Evolutionary conservation across 1,140 invertebrate genomes (phyloP).

Genomic region (Theocolax elegans): DNA sequence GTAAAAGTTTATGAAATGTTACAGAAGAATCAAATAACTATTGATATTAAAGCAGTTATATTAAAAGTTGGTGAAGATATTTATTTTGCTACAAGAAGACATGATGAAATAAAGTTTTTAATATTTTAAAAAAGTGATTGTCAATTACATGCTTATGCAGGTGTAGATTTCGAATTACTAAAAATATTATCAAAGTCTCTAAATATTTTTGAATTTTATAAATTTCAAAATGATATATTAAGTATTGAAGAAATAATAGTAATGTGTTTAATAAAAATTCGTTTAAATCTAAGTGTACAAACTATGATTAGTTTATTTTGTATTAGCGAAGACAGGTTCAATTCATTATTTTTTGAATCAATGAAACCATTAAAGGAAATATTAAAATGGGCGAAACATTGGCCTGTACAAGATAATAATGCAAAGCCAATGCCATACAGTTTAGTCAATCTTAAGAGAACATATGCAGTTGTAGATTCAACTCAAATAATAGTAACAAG

Average conservation of each 20-base stretch:
- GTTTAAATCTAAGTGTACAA: not conserved
- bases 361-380: not conserved
- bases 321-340: not conserved
- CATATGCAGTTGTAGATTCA: not conserved
- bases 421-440: not conserved
- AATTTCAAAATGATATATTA: not conserved
- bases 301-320: not conserved
- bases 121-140: not conserved
- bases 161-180: not conserved
- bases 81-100: slow-evolving; percentile 1
- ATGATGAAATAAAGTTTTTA: not conserved
- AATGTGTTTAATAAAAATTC: not conserved
- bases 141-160: not conserved
- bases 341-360: not conserved
- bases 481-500: not conserved
- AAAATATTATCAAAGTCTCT: not conserved
- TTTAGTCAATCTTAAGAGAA: not conserved
- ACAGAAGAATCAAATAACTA: too few relatives aligned
- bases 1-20: too few relatives aligned
- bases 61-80: slow-evolving; percentile 6
- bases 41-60: not conserved
- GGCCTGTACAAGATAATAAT: slow-evolving; percentile 7
- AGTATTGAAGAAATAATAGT: not conserved
- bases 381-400: slow-evolving; percentile 8
- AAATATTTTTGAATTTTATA: not conserved